Evolutionary conservation across 2,113 vertebrate genomes (phyloP).

Genomic region (Perognathus longimembris): DNA sequence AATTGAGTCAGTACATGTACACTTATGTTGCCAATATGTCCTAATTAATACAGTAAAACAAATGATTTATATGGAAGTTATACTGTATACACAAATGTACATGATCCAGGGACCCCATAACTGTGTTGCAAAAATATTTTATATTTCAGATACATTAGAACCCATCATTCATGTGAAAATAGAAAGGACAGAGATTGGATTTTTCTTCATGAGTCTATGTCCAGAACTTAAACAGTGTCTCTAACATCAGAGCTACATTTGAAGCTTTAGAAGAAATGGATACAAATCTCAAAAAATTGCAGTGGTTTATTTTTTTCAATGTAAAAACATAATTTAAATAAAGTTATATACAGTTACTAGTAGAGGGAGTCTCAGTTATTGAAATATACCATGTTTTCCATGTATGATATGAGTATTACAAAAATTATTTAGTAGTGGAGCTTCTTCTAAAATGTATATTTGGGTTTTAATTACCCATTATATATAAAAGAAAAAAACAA

Average conservation of each 20-base stretch:
- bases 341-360: not conserved
- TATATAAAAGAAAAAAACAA: constrained; percentile 62
- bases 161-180: not conserved
- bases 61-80: too few relatives aligned
- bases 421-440: not conserved
- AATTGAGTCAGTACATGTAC: too few relatives aligned
- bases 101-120: not conserved
- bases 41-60: too few relatives aligned
- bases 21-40: too few relatives aligned
- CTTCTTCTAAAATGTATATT: constrained; percentile 10
- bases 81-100: too few relatives aligned
- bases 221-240: not conserved
- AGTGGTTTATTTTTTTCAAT: not conserved
- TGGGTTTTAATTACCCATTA: constrained; percentile 69
- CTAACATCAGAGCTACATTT: not conserved
- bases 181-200: not conserved
- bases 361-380: not conserved
- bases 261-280: not conserved
- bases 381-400: not conserved
- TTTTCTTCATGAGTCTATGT: not conserved
- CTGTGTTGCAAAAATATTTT: not conserved
- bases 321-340: constrained; percentile 16
- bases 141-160: not conserved
- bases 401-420: not conserved
- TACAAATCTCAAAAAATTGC: not conserved